Evolutionary conservation across 2,888 invertebrate species (phyloP).

Genomic region (Chironomus tentans): DNA sequence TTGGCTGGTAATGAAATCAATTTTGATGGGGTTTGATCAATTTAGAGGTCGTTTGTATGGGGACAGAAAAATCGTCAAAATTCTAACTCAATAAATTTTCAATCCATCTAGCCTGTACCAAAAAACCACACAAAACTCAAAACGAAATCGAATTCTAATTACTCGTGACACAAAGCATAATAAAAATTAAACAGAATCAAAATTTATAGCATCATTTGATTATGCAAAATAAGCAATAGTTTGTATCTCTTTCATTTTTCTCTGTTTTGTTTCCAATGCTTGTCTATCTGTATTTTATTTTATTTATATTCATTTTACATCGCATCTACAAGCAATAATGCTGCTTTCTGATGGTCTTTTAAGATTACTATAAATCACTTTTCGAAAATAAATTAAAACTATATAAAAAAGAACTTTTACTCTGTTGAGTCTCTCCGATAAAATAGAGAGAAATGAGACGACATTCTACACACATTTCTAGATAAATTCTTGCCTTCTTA

Average conservation of each 20-base stretch:
- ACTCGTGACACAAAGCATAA: not conserved
- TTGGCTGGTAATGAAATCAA: too few species aligned
- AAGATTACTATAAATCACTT: constrained; percentile 27
- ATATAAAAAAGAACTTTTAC: too few species aligned
- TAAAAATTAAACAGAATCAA: constrained; percentile 5
- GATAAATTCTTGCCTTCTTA: constrained; percentile 1
- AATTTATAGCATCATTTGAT: constrained; percentile 20
- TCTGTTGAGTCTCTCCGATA: not conserved
- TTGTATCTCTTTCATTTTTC: not conserved
- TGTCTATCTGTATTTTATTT: not conserved
- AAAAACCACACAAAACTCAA: not conserved
- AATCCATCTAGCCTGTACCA: too few species aligned
- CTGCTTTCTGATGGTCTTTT: constrained; percentile 21
- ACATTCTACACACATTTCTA: not conserved
- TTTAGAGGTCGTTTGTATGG: too few species aligned
- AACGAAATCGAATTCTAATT: constrained; percentile 7
- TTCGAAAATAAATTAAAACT: constrained; percentile 20
- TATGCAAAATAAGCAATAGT: constrained; percentile 18
- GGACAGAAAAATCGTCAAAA: too few species aligned
- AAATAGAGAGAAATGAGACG: not conserved
- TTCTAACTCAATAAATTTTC: too few species aligned
- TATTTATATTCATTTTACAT: too few species aligned
- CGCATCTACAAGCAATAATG: not conserved
- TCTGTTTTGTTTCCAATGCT: not conserved
- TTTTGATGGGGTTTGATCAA: too few species aligned